Evolutionary conservation across 2,797 vertebrate genomes (phyloP).

Genomic region (Helostoma temminkii): DNA sequence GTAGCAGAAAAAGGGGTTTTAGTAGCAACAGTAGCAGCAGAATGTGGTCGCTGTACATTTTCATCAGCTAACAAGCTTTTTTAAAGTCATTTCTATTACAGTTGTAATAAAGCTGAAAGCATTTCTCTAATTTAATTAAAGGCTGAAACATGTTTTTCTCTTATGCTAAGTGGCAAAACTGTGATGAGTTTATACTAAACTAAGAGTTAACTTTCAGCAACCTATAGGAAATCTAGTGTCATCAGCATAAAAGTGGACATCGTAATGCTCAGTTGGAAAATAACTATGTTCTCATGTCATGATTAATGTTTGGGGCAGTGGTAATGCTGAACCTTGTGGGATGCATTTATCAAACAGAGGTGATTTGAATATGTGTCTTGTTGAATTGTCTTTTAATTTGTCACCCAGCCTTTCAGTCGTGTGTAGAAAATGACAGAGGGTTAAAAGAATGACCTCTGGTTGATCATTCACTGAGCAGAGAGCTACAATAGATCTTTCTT

Average conservation of each 20-base stretch:
- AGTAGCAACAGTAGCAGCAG: slow-evolving; percentile 1
- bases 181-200: neutral
- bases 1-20: slow-evolving; percentile 15
- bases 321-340: neutral
- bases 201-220: too few species aligned
- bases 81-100: slow-evolving; percentile 29
- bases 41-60: slow-evolving; percentile 23
- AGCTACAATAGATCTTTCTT: neutral
- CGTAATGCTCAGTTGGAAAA: neutral
- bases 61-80: slow-evolving; percentile 46
- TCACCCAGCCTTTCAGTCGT: neutral
- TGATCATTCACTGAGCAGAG: neutral
- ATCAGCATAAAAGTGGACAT: neutral
- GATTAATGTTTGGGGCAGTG: neutral
- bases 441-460: slow-evolving; percentile 1
- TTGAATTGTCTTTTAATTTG: neutral
- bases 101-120: neutral
- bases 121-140: too few species aligned
- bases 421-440: neutral
- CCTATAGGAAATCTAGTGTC: neutral
- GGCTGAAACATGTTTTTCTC: neutral
- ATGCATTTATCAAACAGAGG: neutral
- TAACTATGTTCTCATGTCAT: neutral
- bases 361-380: neutral
- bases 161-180: neutral